A percentile compares a stretch with the other conserved stretches of the same genome.
Conservation (phyloP, 2,113 vertebrate species). For the Coreoperca whiteheadi region DNA sequence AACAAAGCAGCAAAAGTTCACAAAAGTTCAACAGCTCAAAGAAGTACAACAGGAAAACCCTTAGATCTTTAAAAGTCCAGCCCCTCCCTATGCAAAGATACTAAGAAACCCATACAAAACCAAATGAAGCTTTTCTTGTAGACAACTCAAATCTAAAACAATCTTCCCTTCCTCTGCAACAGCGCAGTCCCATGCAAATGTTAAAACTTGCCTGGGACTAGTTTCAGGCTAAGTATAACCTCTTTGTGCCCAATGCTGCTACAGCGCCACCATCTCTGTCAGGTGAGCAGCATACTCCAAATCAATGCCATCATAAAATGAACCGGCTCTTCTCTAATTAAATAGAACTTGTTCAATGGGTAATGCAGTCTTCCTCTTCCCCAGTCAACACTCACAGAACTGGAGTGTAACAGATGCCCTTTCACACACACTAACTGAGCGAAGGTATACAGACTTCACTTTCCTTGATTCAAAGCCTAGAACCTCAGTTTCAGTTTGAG, state of each 20-base stretch:
- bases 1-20: constrained; percentile 40
- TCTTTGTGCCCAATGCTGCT: not conserved
- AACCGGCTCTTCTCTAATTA: not conserved
- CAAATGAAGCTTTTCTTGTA: not conserved
- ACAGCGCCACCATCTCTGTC: not conserved
- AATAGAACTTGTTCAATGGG: not conserved
- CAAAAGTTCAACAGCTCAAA: constrained; percentile 34
- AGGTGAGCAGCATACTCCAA: constrained; percentile 20
- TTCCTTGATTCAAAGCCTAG: not conserved
- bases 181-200: not conserved
- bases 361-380: not conserved
- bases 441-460: constrained; percentile 22
- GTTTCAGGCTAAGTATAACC: constrained; percentile 6
- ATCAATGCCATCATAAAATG: constrained; percentile 12
- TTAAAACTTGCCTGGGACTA: not conserved
- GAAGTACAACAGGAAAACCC: constrained; percentile 36
- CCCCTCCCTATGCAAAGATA: constrained; percentile 11
- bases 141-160: not conserved
- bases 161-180: not conserved
- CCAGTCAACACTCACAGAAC: constrained; percentile 49
- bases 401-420: constrained; percentile 16
- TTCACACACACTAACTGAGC: constrained; percentile 19
- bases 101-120: constrained; percentile 3
- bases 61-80: constrained; percentile 11
- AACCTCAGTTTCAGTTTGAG: not conserved